phyloP scores from a whole-genome alignment of 2,888 invertebrate species.

The Autographa pulchrina region DNA sequence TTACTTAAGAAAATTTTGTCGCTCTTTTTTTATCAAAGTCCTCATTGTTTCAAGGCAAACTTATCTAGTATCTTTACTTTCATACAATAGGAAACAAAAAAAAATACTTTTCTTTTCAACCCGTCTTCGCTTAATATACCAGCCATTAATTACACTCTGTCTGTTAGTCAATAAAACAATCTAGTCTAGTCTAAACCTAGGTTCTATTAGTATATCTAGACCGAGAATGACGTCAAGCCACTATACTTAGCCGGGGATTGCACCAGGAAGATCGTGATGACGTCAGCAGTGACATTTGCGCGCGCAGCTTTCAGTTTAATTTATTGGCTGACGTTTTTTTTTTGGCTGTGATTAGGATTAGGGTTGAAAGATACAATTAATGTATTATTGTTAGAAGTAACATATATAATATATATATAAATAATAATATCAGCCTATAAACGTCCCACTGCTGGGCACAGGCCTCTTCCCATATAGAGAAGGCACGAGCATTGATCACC shows the following conservation, averaged over 20 bases:
- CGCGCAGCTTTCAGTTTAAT: conserved; percentile 22
- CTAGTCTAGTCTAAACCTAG: conserved; percentile 20
- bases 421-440: too few relatives aligned
- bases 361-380: background rate
- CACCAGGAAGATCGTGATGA: conserved; percentile 59
- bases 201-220: conserved; percentile 52
- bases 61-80: too few relatives aligned
- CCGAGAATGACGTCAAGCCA: conserved; percentile 54
- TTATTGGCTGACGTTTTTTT: conserved; percentile 40
- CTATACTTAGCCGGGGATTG: conserved; percentile 58
- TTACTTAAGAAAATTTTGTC: too few relatives aligned
- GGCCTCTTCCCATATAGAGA: too few relatives aligned
- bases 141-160: background rate
- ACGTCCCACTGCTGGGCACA: too few relatives aligned
- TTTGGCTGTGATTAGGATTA: background rate
- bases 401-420: too few relatives aligned
- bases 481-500: too few relatives aligned
- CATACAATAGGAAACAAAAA: too few relatives aligned
- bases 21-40: too few relatives aligned
- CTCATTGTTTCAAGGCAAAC: too few relatives aligned
- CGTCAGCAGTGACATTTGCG: conserved; percentile 57
- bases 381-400: background rate
- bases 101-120: too few relatives aligned
- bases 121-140: too few relatives aligned
- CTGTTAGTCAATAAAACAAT: conserved; percentile 30